Evolutionary conservation across 2,113 vertebrate species (phyloP), one percentile per base, ranked within the genome.

Genomic region (Triplophysa siluroides): DNA sequence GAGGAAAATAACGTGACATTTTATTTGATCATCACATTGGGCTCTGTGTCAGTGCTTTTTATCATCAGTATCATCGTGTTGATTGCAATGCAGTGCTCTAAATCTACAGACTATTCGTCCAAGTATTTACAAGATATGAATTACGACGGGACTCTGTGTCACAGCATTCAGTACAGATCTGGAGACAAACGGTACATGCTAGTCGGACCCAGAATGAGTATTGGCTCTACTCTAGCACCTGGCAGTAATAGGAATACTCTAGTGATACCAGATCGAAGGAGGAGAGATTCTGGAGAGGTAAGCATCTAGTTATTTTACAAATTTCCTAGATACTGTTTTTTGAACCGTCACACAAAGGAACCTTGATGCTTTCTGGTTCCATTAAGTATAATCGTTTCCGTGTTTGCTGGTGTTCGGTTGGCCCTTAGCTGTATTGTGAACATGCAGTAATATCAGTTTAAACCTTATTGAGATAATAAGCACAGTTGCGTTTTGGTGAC

Each of bases 181-280:
- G 86, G 81, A 82, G 85, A 88, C 67, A 88, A 88, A 70, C 85
- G 83, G 1, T 88, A 85, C 75, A 85, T 88, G 86, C 61, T 88
- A 76, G 86, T 88, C 54, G 81, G 85, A 45, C 85, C 85, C 19
- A 86, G 85, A 79, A 78, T 66, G 78, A 86, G 85, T 76, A 76
- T 80, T 10, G 85, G 85, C 61, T 86, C 86, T 69, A 41, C 83
- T 43, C 18, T 86, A 41, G 85, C 78, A 1, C 56, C 80, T 0
- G 83, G 85, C 4, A 88, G 85, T 16, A 84, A 86, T 29, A 72
- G 79, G 14, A 88, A 86, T 63, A 88, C 85, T 16, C 76, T 86
- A 3, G 52, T 86, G 24, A 45, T 85, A 23, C 79, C 80, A 9
- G 87, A 86, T 63, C 65, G 68, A 16, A 82, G 82, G 52, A 74